Conservation (phyloP, 2,113 vertebrate genomes). For the Myiagra hebetior region DNA sequence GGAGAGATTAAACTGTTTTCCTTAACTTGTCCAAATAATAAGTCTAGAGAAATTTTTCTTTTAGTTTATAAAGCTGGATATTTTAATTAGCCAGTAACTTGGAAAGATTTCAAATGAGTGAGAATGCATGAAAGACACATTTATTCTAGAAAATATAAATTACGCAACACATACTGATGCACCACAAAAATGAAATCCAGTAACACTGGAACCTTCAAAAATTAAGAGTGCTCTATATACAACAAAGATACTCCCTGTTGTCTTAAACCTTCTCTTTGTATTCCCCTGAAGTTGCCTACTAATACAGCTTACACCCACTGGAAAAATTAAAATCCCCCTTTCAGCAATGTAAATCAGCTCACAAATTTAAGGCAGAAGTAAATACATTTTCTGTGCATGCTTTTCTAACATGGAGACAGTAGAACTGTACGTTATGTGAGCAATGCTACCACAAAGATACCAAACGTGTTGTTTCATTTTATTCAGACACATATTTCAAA, state of each 20-base stretch:
- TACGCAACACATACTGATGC: neutral
- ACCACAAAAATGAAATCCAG: neutral
- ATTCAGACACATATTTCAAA: neutral
- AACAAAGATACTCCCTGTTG: neutral
- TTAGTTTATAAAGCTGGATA: neutral
- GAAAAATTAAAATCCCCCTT: neutral
- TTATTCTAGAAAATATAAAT: neutral
- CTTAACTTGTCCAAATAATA: neutral
- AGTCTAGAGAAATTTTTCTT: neutral
- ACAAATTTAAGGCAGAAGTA: neutral
- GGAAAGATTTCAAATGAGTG: neutral
- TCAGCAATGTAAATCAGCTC: neutral
- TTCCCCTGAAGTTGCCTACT: neutral
- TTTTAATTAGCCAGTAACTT: neutral
- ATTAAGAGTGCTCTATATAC: neutral
- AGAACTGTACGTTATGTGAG: neutral
- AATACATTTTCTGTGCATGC: neutral
- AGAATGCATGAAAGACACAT: neutral
- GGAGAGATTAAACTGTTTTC: neutral
- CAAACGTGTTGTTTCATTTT: neutral
- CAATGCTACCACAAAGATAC: neutral
- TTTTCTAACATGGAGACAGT: neutral
- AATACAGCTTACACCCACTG: neutral
- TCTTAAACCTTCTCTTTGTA: neutral
- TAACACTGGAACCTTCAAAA: neutral